Evolutionary conservation across 2,113 vertebrate genomes (phyloP).

Genomic region (Microcebus murinus): DNA sequence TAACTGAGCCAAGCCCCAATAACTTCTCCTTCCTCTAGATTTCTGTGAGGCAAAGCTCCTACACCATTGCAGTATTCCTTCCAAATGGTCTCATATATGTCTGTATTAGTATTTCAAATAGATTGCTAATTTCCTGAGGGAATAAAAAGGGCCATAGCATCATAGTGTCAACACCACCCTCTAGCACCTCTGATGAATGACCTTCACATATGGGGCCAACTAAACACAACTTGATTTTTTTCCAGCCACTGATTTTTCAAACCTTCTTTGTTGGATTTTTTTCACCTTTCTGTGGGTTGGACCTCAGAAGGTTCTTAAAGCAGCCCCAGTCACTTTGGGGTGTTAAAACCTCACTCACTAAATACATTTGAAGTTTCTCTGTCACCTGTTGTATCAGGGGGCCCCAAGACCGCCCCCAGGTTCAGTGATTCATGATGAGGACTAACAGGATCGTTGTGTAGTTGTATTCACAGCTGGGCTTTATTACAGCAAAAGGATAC

Average conservation of each 20-base stretch:
- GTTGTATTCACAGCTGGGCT: not conserved
- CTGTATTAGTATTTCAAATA: not conserved
- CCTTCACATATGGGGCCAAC: not conserved
- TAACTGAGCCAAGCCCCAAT: not conserved
- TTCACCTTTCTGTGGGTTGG: not conserved
- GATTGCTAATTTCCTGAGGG: not conserved
- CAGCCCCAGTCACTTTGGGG: not conserved
- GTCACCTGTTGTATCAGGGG: not conserved
- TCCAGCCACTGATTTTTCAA: not conserved
- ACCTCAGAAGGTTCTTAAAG: not conserved
- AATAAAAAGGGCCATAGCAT: not conserved
- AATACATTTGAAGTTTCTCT: not conserved
- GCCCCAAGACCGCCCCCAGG: not conserved
- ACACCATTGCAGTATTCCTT: not conserved
- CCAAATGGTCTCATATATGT: not conserved
- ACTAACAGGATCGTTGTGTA: not conserved
- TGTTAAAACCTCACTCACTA: not conserved
- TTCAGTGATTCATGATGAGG: not conserved
- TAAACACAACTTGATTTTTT: not conserved
- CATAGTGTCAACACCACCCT: not conserved
- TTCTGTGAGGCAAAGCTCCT: not conserved
- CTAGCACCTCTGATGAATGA: not conserved
- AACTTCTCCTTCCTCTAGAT: not conserved
- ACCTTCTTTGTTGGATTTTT: not conserved
- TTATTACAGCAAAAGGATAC: not conserved